These are phyloP conservation scores for Rhopalosiphum maidis DNA, from an alignment of 1,140 invertebrate species.

Conservation along the genomic window DNA sequence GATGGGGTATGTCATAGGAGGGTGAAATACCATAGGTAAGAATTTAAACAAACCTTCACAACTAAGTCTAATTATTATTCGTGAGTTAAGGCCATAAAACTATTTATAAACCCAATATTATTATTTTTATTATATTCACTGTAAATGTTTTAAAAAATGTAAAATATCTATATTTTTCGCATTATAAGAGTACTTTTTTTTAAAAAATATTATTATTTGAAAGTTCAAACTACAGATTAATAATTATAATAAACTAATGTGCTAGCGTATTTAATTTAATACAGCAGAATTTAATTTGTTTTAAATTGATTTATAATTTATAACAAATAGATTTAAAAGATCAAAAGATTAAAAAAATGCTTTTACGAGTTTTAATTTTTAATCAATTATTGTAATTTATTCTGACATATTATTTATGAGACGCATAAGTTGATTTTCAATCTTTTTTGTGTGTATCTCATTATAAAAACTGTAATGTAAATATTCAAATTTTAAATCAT, in stretches of 20 bases:
- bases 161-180: not conserved
- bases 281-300: not conserved
- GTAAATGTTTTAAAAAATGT: not conserved
- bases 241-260: not conserved
- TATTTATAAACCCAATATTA: not conserved
- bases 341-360: constrained; percentile 21
- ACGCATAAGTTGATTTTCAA: not conserved
- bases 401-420: not conserved
- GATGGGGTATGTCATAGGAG: not conserved
- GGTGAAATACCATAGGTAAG: not conserved
- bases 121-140: not conserved
- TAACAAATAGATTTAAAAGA: not conserved
- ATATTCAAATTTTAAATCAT: not conserved
- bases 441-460: not conserved
- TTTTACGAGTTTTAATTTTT: not conserved
- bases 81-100: constrained; percentile 36
- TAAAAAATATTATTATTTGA: not conserved
- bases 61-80: constrained; percentile 44
- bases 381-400: constrained; percentile 23
- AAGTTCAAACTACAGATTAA: not conserved
- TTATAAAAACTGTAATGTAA: not conserved
- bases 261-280: not conserved
- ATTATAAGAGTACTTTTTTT: not conserved
- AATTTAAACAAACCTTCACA: constrained; percentile 18
- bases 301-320: not conserved